Conservation (phyloP, 2,888 invertebrate genomes). For the Drosophila merina region DNA sequence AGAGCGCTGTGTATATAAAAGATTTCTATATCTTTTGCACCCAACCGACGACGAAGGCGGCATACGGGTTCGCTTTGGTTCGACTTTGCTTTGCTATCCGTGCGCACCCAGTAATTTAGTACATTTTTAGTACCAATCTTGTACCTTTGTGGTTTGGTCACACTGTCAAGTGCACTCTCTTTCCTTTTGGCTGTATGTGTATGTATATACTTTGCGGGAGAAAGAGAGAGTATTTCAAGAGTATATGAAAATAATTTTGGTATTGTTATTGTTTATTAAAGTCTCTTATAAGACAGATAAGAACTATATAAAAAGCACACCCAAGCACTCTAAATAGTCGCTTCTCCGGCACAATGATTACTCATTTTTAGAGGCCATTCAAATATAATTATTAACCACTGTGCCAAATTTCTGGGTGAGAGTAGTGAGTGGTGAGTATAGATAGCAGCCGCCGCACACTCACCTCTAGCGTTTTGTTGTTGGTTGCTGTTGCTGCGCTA, state of each 20-base stretch:
- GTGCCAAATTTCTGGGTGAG: slow-evolving; percentile 45
- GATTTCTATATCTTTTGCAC: slow-evolving; percentile 67
- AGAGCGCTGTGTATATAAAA: slow-evolving; percentile 29
- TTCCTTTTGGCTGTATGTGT: neutral
- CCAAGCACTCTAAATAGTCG: slow-evolving; percentile 5
- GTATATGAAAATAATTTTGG: slow-evolving; percentile 5
- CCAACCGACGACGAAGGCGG: slow-evolving; percentile 76
- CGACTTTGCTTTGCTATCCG: neutral
- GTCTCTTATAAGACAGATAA: neutral
- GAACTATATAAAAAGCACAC: neutral
- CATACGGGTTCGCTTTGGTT: slow-evolving; percentile 58
- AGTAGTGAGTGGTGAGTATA: slow-evolving; percentile 36
- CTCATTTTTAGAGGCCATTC: slow-evolving; percentile 17
- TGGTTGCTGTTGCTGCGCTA: slow-evolving; percentile 4
- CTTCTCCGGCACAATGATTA: slow-evolving; percentile 10
- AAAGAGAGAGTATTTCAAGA: slow-evolving; percentile 4
- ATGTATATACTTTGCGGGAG: neutral
- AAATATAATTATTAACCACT: slow-evolving; percentile 27
- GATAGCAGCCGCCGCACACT: slow-evolving; percentile 38
- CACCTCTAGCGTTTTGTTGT: slow-evolving; percentile 60
- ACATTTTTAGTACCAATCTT: no score
- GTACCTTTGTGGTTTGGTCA: no score
- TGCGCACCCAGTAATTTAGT: slow-evolving; percentile 5
- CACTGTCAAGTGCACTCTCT: no score
- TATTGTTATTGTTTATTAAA: slow-evolving; percentile 38